Evolutionary conservation across 2,888 invertebrate genomes (phyloP).

Genomic region (Falcaria lacertinaria): DNA sequence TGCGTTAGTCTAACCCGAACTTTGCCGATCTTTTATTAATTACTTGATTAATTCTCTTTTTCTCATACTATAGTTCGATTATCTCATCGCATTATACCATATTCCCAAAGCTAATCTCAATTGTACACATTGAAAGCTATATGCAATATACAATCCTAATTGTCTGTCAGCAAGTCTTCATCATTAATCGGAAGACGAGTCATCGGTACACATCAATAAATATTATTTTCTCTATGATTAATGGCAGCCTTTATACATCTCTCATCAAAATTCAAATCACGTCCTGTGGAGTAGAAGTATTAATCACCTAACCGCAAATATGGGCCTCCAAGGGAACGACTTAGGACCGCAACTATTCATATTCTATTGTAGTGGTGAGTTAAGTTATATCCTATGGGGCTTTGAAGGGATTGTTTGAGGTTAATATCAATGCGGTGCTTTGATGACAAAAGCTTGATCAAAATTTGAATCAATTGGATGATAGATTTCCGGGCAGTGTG

Average conservation of each 20-base stretch:
- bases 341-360: conserved; percentile 23
- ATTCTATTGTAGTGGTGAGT: conserved; percentile 13
- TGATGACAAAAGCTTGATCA: not conserved
- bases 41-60: too few relatives aligned
- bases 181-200: not conserved
- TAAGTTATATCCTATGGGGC: conserved; percentile 2
- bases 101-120: too few relatives aligned
- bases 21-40: too few relatives aligned
- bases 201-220: not conserved
- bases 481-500: not conserved
- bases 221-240: conserved; percentile 9
- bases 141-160: too few relatives aligned
- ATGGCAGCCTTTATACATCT: conserved; percentile 4
- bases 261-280: conserved; percentile 17
- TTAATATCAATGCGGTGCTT: not conserved
- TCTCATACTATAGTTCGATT: too few relatives aligned
- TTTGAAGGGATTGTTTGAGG: not conserved
- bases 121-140: too few relatives aligned
- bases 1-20: too few relatives aligned
- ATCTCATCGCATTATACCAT: too few relatives aligned
- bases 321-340: conserved; percentile 21
- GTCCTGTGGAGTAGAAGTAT: conserved; percentile 18
- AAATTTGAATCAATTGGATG: not conserved
- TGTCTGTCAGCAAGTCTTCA: not conserved
- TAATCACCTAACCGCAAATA: conserved; percentile 19